These are phyloP conservation scores for Trichopria drosophilae DNA, from an alignment of 2,888 invertebrate species.

Conservation along the genomic window DNA sequence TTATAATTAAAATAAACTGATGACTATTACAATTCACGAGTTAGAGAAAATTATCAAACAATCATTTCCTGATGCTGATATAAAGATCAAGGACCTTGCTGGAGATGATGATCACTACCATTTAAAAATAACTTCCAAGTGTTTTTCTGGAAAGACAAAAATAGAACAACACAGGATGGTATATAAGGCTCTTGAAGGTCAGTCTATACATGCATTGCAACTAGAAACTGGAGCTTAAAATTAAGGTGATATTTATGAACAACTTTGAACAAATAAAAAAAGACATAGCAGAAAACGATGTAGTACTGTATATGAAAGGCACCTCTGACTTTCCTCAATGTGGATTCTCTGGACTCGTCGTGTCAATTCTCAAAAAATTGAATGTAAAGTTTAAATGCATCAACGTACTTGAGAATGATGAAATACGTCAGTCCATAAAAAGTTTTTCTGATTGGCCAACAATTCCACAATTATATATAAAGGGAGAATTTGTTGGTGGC, in stretches of 20 bases:
- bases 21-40: constrained; percentile 17
- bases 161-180: constrained; percentile 16
- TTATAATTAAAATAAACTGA: constrained; percentile 15
- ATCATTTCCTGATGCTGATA: constrained; percentile 16
- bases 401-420: constrained; percentile 8
- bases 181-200: constrained; percentile 18
- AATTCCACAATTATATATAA: constrained; percentile 21
- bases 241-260: constrained; percentile 8
- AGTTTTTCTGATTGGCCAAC: constrained; percentile 20
- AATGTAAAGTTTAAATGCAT: constrained; percentile 14
- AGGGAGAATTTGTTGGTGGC: constrained; percentile 16
- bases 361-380: constrained; percentile 9
- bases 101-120: constrained; percentile 16
- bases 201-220: constrained; percentile 16
- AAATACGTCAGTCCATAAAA: constrained; percentile 18
- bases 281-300: constrained; percentile 14
- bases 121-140: constrained; percentile 16
- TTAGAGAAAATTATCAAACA: constrained; percentile 15
- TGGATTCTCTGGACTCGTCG: constrained; percentile 16
- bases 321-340: constrained; percentile 11
- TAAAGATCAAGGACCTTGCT: constrained; percentile 14
- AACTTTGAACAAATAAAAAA: constrained; percentile 19
- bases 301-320: constrained; percentile 19
- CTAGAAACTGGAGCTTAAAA: constrained; percentile 14
- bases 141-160: constrained; percentile 15